Percentiles rank a stretch among this genome's conserved stretches.
Evolutionary conservation across 2,888 invertebrate genomes (phyloP).

Genomic region (Idaea straminata): DNA sequence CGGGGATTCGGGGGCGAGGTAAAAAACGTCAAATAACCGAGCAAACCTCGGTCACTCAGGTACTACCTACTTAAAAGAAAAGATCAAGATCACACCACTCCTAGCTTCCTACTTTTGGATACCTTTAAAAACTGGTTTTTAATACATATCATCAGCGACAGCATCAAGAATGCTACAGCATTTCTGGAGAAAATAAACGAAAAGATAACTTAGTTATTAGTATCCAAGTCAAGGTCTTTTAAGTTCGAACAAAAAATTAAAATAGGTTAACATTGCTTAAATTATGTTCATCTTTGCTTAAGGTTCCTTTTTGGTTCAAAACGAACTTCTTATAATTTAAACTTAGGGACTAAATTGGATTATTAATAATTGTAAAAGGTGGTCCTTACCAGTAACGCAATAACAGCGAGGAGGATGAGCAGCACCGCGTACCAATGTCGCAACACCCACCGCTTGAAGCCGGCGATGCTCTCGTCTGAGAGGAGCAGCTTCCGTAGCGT

Average conservation of each 20-base stretch:
- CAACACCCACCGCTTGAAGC: conserved; percentile 92
- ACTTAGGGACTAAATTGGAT: background rate
- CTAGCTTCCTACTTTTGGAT: conserved; percentile 39
- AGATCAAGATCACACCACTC: background rate
- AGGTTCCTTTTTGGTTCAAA: background rate
- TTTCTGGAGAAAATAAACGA: conserved; percentile 48
- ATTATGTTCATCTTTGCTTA: too few relatives aligned
- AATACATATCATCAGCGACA: conserved; percentile 44
- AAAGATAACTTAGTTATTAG: conserved; percentile 3
- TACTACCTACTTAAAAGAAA: too few relatives aligned
- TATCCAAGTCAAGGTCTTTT: background rate
- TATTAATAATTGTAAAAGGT: background rate
- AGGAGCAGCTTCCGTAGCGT: conserved; percentile 91
- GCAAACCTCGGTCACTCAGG: too few relatives aligned
- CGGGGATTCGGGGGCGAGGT: too few relatives aligned
- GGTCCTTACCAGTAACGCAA: conserved; percentile 89
- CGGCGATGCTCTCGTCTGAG: conserved; percentile 93
- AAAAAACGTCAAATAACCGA: too few relatives aligned
- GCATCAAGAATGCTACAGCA: conserved; percentile 52
- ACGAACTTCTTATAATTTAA: background rate
- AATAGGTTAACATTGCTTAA: background rate
- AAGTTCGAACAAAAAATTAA: background rate
- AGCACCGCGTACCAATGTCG: conserved; percentile 95
- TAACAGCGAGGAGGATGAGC: conserved; percentile 85
- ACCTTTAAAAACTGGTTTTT: conserved; percentile 7